phyloP scores from a whole-genome alignment of 2,113 vertebrate species.

The Zosterops hypoxanthus region DNA sequence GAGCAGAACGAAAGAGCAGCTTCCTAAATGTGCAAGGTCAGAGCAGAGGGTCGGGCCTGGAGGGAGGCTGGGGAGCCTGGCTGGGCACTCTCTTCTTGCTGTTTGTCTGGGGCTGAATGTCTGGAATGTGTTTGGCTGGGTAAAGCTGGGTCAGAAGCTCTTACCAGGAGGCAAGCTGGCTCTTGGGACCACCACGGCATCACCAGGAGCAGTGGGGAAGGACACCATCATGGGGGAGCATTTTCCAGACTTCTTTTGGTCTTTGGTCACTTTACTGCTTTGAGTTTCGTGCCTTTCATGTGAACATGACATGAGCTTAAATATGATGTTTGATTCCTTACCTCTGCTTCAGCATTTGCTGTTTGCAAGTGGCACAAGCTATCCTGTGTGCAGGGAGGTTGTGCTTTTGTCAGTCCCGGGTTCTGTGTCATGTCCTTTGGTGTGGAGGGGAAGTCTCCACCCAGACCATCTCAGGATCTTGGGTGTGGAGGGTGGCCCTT shows the following conservation, averaged over 20 bases:
- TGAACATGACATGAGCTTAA: rapidly evolving
- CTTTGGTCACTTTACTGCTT: not conserved
- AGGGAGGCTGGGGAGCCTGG: not conserved
- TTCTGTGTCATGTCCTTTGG: not conserved
- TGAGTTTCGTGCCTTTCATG: rapidly evolving
- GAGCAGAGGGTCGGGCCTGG: not conserved
- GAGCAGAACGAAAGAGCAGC: conserved; percentile 22
- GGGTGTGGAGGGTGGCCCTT: not conserved
- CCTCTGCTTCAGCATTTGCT: not conserved
- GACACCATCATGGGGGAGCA: rapidly evolving
- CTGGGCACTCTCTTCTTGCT: rapidly evolving
- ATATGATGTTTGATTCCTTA: not conserved
- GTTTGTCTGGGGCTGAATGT: not conserved
- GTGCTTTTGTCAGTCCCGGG: not conserved
- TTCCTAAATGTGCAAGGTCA: not conserved
- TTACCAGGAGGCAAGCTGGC: not conserved
- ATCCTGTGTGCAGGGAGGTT: not conserved
- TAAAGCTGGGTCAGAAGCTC: not conserved
- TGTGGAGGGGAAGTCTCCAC: conserved; percentile 31
- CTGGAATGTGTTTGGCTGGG: not conserved
- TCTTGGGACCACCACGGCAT: not conserved
- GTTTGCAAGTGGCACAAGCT: rapidly evolving
- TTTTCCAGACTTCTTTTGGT: not conserved
- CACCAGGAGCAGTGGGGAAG: not conserved
- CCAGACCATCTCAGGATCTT: not conserved